Evolutionary conservation across 2,797 vertebrate genomes (phyloP).

Genomic region (Ciconia nigra): DNA sequence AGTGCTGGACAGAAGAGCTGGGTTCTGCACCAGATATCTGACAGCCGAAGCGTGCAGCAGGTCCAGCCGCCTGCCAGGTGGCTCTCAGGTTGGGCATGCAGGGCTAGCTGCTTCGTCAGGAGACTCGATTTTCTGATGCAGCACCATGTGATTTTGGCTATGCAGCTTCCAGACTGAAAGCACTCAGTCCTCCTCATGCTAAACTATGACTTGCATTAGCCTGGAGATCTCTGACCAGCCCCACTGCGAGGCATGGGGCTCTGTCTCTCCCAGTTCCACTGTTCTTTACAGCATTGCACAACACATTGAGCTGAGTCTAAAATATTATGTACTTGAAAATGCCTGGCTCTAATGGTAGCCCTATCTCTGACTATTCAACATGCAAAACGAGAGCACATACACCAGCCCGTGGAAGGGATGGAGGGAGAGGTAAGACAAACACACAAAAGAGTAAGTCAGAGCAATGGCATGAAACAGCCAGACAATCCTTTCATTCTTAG

Average conservation of each 20-base stretch:
- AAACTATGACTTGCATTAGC: not conserved
- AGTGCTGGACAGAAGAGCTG: not conserved
- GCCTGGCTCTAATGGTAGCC: not conserved
- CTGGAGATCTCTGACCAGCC: not conserved
- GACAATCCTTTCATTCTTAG: not conserved
- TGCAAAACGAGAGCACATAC: not conserved
- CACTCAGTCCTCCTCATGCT: rapidly evolving
- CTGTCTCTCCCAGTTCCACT: not conserved
- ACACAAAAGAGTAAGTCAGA: not conserved
- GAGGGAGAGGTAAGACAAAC: not conserved
- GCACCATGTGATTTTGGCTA: not conserved
- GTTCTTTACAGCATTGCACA: not conserved
- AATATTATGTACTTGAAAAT: not conserved
- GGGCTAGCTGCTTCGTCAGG: not conserved
- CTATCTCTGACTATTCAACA: not conserved
- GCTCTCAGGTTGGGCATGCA: not conserved
- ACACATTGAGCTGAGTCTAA: not conserved
- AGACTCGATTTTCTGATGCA: not conserved
- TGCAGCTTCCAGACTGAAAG: not conserved
- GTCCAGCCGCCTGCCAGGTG: not conserved
- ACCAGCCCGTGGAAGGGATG: not conserved
- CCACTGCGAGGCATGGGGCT: not conserved
- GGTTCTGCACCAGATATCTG: not conserved
- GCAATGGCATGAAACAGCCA: not conserved
- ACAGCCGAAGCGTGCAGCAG: not conserved